Evolutionary conservation across 64 coral and sea anemone species (phyloP).

Genomic region (Montipora capricornis): DNA sequence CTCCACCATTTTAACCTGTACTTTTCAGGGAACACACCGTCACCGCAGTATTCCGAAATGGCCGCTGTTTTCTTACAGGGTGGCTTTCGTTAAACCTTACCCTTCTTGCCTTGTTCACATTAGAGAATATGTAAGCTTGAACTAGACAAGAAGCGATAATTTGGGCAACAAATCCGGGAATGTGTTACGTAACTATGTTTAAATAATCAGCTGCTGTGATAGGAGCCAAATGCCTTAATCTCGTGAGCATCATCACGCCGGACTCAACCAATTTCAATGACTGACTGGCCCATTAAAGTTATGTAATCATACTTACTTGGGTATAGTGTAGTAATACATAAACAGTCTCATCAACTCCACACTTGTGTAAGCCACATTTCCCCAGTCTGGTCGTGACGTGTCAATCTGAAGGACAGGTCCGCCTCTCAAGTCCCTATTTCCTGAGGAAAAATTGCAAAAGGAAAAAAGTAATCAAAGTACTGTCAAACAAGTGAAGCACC

Average conservation of each 20-base stretch:
- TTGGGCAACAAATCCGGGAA: neutral
- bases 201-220: neutral
- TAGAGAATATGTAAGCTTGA: too few relatives aligned
- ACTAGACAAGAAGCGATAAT: too few relatives aligned
- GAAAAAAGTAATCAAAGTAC: neutral
- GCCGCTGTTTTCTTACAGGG: too few relatives aligned
- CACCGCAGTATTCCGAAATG: too few relatives aligned
- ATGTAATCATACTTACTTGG: conserved; percentile 72
- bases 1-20: too few relatives aligned
- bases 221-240: neutral
- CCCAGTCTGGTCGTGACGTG: conserved; percentile 82
- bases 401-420: conserved; percentile 82
- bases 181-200: neutral
- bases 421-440: conserved; percentile 80
- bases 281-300: neutral
- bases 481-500: neutral
- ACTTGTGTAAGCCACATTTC: conserved; percentile 77
- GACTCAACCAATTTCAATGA: neutral
- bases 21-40: too few relatives aligned
- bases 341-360: conserved; percentile 84
- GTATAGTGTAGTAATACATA: conserved; percentile 93
- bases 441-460: conserved; percentile 34
- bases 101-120: too few relatives aligned
- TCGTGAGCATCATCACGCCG: neutral
- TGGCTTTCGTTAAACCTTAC: too few relatives aligned